phyloP scores from a whole-genome alignment of 1,140 invertebrate species.

The Choristoneura fumiferana region DNA sequence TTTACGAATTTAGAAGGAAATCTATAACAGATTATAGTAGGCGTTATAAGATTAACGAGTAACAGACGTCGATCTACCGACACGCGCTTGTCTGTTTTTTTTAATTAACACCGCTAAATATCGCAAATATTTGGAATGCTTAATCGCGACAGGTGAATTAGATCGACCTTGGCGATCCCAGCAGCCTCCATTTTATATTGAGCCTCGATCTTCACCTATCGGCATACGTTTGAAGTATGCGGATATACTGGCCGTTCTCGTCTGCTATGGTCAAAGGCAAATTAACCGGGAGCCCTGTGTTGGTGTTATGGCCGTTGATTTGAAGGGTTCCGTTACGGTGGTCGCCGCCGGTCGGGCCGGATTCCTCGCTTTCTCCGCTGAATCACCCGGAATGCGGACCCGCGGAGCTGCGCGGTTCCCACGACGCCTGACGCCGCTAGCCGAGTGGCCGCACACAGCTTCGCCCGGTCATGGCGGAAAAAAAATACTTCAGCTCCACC shows the following conservation, averaged over 20 bases:
- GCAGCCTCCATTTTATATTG: background rate
- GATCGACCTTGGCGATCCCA: too few species aligned
- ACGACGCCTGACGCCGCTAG: background rate
- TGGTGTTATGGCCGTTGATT: background rate
- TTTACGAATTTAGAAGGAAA: too few species aligned
- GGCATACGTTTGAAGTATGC: background rate
- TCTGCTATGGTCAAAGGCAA: background rate
- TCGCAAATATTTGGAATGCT: too few species aligned
- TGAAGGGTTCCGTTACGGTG: background rate
- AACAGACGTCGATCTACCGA: too few species aligned
- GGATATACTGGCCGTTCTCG: background rate
- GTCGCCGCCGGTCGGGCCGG: background rate
- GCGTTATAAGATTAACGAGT: too few species aligned
- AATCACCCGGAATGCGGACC: conserved; percentile 15
- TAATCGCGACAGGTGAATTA: too few species aligned
- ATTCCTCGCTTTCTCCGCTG: conserved; percentile 14
- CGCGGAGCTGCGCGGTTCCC: background rate
- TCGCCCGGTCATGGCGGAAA: too few species aligned
- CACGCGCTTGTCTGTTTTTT: too few species aligned
- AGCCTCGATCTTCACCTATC: background rate
- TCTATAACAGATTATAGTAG: too few species aligned
- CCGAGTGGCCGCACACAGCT: too few species aligned
- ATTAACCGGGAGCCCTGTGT: background rate
- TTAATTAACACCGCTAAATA: too few species aligned
- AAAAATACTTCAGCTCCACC: too few species aligned